A percentile compares a stretch with the other conserved stretches of the same genome.
These are phyloP conservation scores for Tetragonula clypearis DNA, from an alignment of 1,140 invertebrate genomes.

Conservation along the genomic window DNA sequence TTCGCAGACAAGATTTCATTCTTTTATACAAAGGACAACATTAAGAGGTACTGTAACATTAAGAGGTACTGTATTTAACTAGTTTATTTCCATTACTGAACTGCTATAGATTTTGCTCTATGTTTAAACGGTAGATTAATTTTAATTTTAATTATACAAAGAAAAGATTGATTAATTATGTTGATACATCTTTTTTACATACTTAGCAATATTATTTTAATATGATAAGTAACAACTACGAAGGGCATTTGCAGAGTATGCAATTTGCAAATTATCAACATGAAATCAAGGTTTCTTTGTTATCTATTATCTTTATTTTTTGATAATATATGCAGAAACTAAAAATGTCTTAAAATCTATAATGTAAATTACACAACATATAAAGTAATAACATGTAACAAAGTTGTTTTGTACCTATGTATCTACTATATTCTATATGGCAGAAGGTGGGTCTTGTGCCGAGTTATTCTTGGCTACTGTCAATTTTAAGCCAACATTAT, in stretches of 20 bases:
- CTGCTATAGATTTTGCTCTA: constrained; percentile 7
- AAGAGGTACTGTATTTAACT: constrained; percentile 18
- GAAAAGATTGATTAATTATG: constrained; percentile 9
- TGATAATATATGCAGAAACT: constrained; percentile 58
- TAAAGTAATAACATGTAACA: constrained; percentile 74
- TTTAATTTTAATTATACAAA: constrained; percentile 27
- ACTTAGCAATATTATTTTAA: constrained; percentile 11
- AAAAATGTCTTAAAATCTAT: constrained; percentile 64
- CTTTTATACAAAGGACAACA: constrained; percentile 25
- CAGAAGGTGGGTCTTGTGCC: constrained; percentile 74
- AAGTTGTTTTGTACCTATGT: constrained; percentile 65
- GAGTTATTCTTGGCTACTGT: constrained; percentile 77
- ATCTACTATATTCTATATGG: constrained; percentile 67
- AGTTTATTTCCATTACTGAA: constrained; percentile 11
- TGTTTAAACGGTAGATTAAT: background rate
- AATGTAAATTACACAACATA: constrained; percentile 71
- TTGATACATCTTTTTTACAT: constrained; percentile 17
- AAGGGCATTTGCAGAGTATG: constrained; percentile 53
- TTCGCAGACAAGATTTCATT: constrained; percentile 58
- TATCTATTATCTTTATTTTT: constrained; percentile 43
- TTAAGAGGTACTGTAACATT: constrained; percentile 13
- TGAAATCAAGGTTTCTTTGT: constrained; percentile 44
- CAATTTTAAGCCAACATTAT: constrained; percentile 75
- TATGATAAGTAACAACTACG: constrained; percentile 32
- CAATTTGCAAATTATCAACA: constrained; percentile 44